Base-by-base conservation (phyloP, 37 sponge, comb jelly and placozoan species). In the Beroe forskalii region DNA sequence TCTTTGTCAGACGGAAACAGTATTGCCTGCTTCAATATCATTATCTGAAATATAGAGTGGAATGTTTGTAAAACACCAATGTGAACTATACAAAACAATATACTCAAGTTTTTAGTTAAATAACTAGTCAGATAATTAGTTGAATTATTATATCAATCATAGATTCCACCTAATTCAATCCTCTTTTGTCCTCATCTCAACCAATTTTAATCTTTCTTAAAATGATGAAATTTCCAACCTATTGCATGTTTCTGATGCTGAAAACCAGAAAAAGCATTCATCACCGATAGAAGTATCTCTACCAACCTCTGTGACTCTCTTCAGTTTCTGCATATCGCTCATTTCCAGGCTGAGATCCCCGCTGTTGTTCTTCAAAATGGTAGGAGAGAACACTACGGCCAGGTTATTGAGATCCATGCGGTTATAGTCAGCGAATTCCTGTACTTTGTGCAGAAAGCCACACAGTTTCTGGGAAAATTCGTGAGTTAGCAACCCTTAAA, bases 11-110 rank as follows among this genome's bases (percentile, higher is more conserved):
- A 35, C 14, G 86, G 86, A 24, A 80, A 80, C 86, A 80, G 55
- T 22, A n/a, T 23, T 17, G 9, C 86, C 27, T 44, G 55, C 2
- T 80, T 80, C 25, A 80, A 25, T 44, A 80, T 80, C 86, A 80
- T 80, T 19, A 80, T 80, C 86, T 80, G 55, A 80, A 80, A 48
- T 48, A n/a, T n/a, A n/a, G n/a, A n/a, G n/a, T n/a, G n/a, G n/a
- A n/a, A n/a, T n/a, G n/a, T n/a, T n/a, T n/a, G n/a, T n/a, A n/a
- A n/a, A n/a, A n/a, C n/a, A n/a, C n/a, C n/a, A n/a, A n/a, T n/a
- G n/a, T n/a, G n/a, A n/a, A n/a, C n/a, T n/a, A n/a, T n/a, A n/a
- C n/a, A n/a, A n/a, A n/a, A n/a, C n/a, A n/a, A n/a, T n/a, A 25
- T 24, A 66, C 67, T n/a, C 8, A n/a, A n/a, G n/a, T n/a, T n/a